Evolutionary conservation across 2,113 vertebrate species (phyloP).

Genomic region (Natator depressus): DNA sequence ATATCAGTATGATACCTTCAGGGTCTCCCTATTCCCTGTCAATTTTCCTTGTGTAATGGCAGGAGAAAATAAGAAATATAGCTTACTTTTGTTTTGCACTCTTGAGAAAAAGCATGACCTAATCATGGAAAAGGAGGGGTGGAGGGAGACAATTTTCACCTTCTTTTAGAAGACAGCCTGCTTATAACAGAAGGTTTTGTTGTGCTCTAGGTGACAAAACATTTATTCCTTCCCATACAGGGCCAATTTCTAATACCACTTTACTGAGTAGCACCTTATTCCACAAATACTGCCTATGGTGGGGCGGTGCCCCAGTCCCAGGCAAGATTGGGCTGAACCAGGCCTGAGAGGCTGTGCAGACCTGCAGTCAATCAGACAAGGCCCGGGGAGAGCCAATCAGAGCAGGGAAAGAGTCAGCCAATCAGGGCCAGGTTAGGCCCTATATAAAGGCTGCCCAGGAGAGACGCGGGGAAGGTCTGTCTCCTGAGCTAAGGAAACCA

Average conservation of each 20-base stretch:
- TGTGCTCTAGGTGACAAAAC: background rate
- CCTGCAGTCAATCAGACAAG: too few species aligned
- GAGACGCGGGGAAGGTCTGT: too few species aligned
- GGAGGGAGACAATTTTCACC: background rate
- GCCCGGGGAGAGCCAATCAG: too few species aligned
- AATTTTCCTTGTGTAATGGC: background rate
- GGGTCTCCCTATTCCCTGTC: background rate
- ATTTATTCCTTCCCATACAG: background rate
- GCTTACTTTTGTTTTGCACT: background rate
- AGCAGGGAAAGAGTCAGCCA: too few species aligned
- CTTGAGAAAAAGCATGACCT: background rate
- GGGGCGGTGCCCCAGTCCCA: too few species aligned
- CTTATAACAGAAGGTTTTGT: background rate
- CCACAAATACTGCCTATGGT: background rate
- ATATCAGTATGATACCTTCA: background rate
- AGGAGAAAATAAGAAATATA: background rate
- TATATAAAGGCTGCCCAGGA: too few species aligned
- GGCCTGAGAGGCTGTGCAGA: too few species aligned
- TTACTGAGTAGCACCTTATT: background rate
- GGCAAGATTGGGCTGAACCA: too few species aligned
- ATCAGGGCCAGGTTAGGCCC: too few species aligned
- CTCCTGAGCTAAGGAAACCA: too few species aligned
- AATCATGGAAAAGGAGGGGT: background rate
- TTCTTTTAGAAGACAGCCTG: background rate
- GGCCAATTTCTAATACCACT: background rate